Percentiles rank a stretch among this genome's conserved stretches.
These are phyloP conservation scores for Canis aureus DNA, from an alignment of 2,113 vertebrate species.

Conservation along the genomic window DNA sequence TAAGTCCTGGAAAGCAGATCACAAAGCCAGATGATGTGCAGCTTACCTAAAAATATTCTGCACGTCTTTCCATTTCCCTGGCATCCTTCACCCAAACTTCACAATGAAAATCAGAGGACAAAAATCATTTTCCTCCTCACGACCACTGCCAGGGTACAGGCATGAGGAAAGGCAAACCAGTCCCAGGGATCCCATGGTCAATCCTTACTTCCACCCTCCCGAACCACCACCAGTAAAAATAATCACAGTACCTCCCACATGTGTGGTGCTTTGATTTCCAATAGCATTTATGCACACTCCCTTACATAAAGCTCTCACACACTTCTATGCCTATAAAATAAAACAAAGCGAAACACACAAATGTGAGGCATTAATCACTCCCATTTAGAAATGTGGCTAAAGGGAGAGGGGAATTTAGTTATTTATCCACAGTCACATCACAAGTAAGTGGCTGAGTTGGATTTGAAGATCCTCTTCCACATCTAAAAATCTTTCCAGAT, in stretches of 20 bases:
- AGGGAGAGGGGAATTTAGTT: not conserved
- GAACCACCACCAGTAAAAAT: constrained; percentile 39
- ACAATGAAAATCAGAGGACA: not conserved
- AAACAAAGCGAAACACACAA: not conserved
- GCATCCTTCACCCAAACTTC: not conserved
- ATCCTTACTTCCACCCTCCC: not conserved
- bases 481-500: not conserved
- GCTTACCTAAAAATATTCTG: not conserved
- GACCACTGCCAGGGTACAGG: not conserved
- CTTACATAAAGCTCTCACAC: not conserved
- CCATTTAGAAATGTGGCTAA: not conserved
- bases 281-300: not conserved
- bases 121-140: not conserved
- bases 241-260: not conserved
- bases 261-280: not conserved
- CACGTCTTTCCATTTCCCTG: not conserved
- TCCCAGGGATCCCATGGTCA: not conserved
- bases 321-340: not conserved
- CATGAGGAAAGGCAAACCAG: not conserved
- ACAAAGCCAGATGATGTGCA: not conserved
- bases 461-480: not conserved
- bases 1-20: not conserved
- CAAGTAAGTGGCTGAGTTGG: not conserved
- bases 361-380: accelerated
- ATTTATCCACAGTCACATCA: not conserved